Base-by-base conservation (phyloP, 2,113 vertebrate genomes). In the Scatophagus argus region DNA sequence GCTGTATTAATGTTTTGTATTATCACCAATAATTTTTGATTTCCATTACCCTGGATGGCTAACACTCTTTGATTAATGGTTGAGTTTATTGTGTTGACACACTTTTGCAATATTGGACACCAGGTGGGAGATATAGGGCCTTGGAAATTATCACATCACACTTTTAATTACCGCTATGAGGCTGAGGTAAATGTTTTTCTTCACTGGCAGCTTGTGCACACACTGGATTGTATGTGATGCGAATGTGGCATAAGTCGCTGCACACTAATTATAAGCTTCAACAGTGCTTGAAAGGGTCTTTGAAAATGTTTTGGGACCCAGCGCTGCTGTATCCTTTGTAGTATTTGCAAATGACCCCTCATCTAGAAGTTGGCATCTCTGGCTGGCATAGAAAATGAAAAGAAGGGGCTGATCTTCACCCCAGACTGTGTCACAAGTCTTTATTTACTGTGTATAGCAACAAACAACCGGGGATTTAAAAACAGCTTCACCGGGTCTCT, bases 401-500 rank as follows among this genome's bases (percentile, higher is more conserved):
- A 85, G 77, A 84, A 83, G 78, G 36, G 38, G 59, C 36, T 75
- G 85, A 84, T 88, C 65, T 83, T 56, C 75, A 81, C 72, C 43
- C 70, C 55, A 55, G 84, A 81, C 75, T 80, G 73, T 83, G 77
- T 76, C 70, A 27, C 16, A 11, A 78, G 72, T 77, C 61, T 84
- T 83, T 87, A 83, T 83, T 80, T 84, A 78, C n/a, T n/a, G n/a
- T n/a, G n/a, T 81, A 77, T 58, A 58, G 65, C 69, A 87, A 79
- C 75, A 85, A 87, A 91, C 87, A 90, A 74, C 86, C 69, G 27
- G 85, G 87, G 77, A 87, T 87, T 90, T 74, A 80, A 65, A 79
- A 81, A 78, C 80, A 79, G 79, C 81, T 63, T 62, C 47, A 29
- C 62, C 27, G 31, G 62, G 82, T 93, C 93, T 92, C 93, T 52